Conservation (phyloP, 2,888 invertebrate genomes). For the Pharmacophagus antenor region DNA sequence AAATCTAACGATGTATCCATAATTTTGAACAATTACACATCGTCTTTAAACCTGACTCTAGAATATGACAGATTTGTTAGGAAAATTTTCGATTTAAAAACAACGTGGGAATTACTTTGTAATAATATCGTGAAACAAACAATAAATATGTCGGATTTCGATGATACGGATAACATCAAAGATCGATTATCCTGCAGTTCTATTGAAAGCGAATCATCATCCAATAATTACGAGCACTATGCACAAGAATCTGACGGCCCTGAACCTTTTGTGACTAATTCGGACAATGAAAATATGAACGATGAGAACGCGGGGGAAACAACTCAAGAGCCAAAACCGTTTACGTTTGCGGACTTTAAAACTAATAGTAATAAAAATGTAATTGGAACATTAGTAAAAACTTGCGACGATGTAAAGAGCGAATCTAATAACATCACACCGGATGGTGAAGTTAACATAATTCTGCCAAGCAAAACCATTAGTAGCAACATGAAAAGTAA, state of each 20-base stretch:
- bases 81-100: constrained; percentile 82
- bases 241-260: constrained; percentile 41
- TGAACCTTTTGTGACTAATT: constrained; percentile 35
- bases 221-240: constrained; percentile 65
- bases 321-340: constrained; percentile 63
- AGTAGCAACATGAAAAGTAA: constrained; percentile 30
- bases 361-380: constrained; percentile 50
- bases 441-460: constrained; percentile 33
- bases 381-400: constrained; percentile 39
- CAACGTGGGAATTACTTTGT: constrained; percentile 83
- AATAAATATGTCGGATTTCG: constrained; percentile 65
- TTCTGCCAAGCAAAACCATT: constrained; percentile 29
- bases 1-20: constrained; percentile 83
- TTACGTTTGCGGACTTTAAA: constrained; percentile 82
- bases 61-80: constrained; percentile 81
- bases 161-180: constrained; percentile 57
- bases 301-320: constrained; percentile 31
- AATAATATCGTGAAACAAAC: constrained; percentile 78
- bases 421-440: constrained; percentile 31
- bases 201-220: constrained; percentile 62
- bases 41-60: constrained; percentile 74
- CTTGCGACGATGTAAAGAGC: constrained; percentile 30
- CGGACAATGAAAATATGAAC: constrained; percentile 26
- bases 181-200: constrained; percentile 66
- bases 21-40: constrained; percentile 81